Evolutionary conservation across 2,888 invertebrate species (phyloP).

Genomic region (Galerucella nymphaeae): DNA sequence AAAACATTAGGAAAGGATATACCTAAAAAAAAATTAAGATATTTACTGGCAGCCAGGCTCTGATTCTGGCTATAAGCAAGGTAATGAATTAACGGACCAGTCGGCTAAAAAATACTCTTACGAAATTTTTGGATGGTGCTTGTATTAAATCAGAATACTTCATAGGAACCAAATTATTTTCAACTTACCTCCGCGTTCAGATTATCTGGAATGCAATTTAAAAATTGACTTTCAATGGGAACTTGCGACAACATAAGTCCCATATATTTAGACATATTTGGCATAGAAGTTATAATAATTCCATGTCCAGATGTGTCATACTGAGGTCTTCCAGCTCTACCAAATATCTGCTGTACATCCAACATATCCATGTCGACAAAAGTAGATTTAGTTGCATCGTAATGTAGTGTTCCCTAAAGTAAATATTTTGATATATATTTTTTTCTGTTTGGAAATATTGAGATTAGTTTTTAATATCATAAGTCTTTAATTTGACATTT

Average conservation of each 20-base stretch:
- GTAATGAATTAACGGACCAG: no score
- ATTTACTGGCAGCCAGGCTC: no score
- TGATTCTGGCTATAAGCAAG: no score
- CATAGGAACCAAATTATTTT: neutral
- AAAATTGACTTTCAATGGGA: slow-evolving; percentile 98
- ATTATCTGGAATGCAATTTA: slow-evolving; percentile 92
- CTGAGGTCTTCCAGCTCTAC: slow-evolving; percentile 97
- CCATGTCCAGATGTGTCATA: slow-evolving; percentile 95
- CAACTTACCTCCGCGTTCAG: slow-evolving; percentile 91
- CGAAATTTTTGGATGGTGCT: no score
- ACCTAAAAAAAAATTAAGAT: no score
- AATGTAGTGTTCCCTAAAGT: slow-evolving; percentile 92
- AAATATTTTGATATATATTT: neutral
- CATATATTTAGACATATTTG: slow-evolving; percentile 93
- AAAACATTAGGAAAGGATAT: no score
- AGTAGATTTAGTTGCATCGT: slow-evolving; percentile 93
- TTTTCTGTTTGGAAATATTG: no score
- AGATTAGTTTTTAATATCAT: no score
- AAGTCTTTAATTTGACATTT: no score
- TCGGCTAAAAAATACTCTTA: no score
- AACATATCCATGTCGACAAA: slow-evolving; percentile 96
- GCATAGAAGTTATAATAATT: slow-evolving; percentile 93
- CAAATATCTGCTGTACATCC: slow-evolving; percentile 98
- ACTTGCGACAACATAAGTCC: slow-evolving; percentile 94
- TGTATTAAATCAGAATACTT: no score